phyloP scores from a whole-genome alignment of 2,888 invertebrate species.

The Mesoligia furuncula region DNA sequence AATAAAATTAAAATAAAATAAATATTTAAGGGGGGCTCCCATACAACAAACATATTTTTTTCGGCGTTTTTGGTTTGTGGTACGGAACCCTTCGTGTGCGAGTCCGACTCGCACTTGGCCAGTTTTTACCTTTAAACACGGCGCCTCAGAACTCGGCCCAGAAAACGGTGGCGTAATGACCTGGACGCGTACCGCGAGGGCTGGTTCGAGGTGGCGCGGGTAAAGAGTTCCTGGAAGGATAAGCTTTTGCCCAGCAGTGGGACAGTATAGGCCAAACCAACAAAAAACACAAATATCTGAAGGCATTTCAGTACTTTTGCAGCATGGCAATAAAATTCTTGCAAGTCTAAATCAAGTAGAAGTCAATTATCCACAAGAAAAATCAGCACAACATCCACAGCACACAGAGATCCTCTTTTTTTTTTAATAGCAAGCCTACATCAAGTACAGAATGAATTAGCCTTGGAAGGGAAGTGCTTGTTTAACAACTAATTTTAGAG shows the following conservation, averaged over 20 bases:
- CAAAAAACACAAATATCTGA: conserved; percentile 3
- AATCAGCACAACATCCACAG: not conserved
- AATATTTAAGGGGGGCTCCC: too few relatives aligned
- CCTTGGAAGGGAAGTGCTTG: conserved; percentile 27
- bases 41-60: too few relatives aligned
- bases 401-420: conserved; percentile 26
- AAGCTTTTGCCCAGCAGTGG: not conserved
- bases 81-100: too few relatives aligned
- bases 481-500: conserved; percentile 31
- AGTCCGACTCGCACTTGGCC: too few relatives aligned
- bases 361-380: conserved; percentile 14
- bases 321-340: not conserved
- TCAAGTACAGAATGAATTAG: conserved; percentile 20
- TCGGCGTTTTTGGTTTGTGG: too few relatives aligned
- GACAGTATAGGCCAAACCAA: too few relatives aligned
- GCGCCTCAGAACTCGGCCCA: not conserved
- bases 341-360: not conserved
- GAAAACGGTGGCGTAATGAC: not conserved
- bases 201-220: not conserved
- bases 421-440: conserved; percentile 15
- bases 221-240: not conserved
- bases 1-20: too few relatives aligned
- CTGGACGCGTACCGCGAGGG: not conserved
- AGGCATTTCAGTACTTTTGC: not conserved
- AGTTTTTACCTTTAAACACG: too few relatives aligned